phyloP scores from a whole-genome alignment of 2,113 vertebrate genomes.

The Deroptyus accipitrinus region DNA sequence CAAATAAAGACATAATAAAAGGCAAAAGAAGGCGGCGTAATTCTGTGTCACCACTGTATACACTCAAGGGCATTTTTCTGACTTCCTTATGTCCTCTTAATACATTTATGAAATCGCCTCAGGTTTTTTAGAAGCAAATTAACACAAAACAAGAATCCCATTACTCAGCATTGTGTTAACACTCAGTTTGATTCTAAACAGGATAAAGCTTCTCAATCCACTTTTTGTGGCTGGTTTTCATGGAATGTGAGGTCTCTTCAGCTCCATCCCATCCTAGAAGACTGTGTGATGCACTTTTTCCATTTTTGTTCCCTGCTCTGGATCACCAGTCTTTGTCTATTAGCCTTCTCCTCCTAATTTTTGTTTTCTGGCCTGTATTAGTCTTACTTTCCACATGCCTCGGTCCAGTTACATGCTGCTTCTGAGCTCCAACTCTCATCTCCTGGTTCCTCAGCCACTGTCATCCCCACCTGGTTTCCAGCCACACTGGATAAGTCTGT shows the following conservation, averaged over 20 bases:
- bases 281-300: rapidly evolving
- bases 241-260: not conserved
- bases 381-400: not conserved
- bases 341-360: not conserved
- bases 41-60: not conserved
- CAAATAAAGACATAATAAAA: not conserved
- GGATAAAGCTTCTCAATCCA: not conserved
- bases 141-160: not conserved
- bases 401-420: not conserved
- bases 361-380: not conserved
- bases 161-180: not conserved
- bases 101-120: not conserved
- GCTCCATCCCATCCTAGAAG: not conserved
- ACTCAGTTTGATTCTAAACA: not conserved
- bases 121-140: not conserved
- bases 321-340: not conserved
- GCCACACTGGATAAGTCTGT: not conserved
- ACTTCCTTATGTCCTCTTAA: not conserved
- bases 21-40: not conserved
- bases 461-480: not conserved
- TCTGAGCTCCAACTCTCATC: not conserved
- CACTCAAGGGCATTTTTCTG: not conserved
- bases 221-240: not conserved
- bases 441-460: not conserved
- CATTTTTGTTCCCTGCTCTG: not conserved